These are phyloP conservation scores for Ciconia nigra DNA, from an alignment of 2,797 vertebrate genomes.

Conservation along the genomic window DNA sequence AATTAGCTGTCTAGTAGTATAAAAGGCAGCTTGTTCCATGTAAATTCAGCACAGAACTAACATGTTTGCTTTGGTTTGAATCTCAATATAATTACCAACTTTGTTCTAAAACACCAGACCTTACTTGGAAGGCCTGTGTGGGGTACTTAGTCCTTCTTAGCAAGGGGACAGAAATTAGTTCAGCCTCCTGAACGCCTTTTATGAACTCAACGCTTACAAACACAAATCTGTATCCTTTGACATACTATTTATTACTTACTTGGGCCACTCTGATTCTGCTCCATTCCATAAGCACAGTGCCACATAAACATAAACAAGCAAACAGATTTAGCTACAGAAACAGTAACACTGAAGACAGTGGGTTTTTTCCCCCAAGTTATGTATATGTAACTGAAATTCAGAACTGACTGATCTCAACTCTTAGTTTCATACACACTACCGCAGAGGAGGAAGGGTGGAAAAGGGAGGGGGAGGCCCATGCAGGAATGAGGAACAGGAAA, in stretches of 20 bases:
- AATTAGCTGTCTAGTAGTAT: background rate
- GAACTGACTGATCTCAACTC: background rate
- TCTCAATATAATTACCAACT: background rate
- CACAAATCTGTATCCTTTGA: background rate
- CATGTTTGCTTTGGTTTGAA: background rate
- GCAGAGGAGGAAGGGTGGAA: background rate
- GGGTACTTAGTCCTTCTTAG: background rate
- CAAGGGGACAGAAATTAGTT: background rate
- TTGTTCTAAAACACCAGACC: background rate
- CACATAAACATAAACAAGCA: background rate
- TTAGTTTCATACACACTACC: background rate
- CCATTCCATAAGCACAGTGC: background rate
- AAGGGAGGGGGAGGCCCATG: background rate
- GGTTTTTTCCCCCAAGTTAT: background rate
- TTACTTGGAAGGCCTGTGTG: background rate
- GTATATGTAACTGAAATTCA: background rate
- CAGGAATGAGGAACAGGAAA: conserved; percentile 67
- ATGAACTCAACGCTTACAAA: background rate
- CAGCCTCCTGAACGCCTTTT: background rate
- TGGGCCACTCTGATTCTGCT: background rate
- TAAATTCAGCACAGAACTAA: conserved; percentile 5
- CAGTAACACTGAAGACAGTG: background rate
- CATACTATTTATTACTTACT: background rate
- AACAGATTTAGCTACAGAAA: background rate
- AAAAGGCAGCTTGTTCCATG: conserved; percentile 23